Evolutionary conservation across 2,113 vertebrate genomes (phyloP).

Genomic region (Xiphias gladius): DNA sequence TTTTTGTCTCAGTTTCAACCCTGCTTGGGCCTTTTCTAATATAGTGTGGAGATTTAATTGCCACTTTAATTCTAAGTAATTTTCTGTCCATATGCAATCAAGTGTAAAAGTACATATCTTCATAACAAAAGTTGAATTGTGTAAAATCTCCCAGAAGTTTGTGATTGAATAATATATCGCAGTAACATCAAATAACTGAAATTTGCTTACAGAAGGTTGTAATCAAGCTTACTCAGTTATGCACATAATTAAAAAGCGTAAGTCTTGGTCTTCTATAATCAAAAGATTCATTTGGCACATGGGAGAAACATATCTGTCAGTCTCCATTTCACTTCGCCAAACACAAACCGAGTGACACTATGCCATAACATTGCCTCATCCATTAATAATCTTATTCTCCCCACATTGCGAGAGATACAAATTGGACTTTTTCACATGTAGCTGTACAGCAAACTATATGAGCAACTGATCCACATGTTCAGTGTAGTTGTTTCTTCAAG

Average conservation of each 20-base stretch:
- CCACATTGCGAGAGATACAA: background rate
- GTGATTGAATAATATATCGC: background rate
- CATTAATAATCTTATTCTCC: background rate
- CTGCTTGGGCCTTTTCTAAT: background rate
- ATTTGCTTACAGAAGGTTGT: background rate
- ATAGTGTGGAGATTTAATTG: background rate
- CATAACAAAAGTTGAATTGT: background rate
- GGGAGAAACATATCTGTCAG: constrained; percentile 10
- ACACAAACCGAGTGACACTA: background rate
- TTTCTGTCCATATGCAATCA: background rate
- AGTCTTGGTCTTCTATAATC: background rate
- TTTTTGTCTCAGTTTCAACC: background rate
- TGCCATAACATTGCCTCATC: constrained; percentile 3
- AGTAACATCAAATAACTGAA: background rate
- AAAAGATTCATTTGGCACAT: background rate
- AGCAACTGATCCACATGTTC: background rate
- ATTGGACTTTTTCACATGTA: background rate
- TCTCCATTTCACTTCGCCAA: background rate
- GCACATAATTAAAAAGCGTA: background rate
- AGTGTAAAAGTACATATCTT: background rate
- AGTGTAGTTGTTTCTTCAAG: background rate
- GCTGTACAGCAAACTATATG: background rate
- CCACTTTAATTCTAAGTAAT: background rate
- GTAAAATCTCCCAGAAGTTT: background rate
- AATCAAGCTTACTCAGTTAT: background rate